phyloP scores from a whole-genome alignment of 92 coral and sea anemone genomes.

The Zoanthus sansibaricus region DNA sequence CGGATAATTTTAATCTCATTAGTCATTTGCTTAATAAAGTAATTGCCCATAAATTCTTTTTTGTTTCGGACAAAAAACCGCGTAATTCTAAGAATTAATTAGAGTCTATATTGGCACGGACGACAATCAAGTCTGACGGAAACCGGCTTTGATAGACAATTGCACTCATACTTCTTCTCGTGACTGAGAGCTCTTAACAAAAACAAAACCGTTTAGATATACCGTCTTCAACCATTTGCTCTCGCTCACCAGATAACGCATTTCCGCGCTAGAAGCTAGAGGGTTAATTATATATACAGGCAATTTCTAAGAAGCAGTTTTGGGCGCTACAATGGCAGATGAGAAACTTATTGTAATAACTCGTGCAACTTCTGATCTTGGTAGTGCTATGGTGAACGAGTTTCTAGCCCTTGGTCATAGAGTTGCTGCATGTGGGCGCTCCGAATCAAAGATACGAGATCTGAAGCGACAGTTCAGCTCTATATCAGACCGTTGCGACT shows the following conservation, averaged over 20 bases:
- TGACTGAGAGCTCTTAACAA: not conserved
- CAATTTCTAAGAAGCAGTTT: not conserved
- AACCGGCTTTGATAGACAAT: not conserved
- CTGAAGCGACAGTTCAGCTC: slow-evolving; percentile 35
- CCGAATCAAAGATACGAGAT: slow-evolving; percentile 39
- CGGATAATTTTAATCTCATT: too few relatives aligned
- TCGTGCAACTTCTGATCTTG: slow-evolving; percentile 52
- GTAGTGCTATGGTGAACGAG: slow-evolving; percentile 44
- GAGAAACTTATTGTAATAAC: slow-evolving; percentile 33
- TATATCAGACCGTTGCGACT: slow-evolving; percentile 45
- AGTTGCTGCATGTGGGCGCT: slow-evolving; percentile 54
- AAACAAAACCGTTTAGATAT: not conserved
- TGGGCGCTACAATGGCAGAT: slow-evolving; percentile 2
- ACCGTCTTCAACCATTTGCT: not conserved
- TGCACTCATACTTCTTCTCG: not conserved
- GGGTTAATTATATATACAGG: not conserved
- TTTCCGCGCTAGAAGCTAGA: not conserved
- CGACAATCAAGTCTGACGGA: not conserved
- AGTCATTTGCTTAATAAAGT: too few relatives aligned
- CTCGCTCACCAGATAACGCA: not conserved
- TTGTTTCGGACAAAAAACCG: not conserved
- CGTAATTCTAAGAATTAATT: not conserved
- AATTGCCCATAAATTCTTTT: not conserved
- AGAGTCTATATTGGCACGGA: not conserved
- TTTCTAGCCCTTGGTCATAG: slow-evolving; percentile 50